A percentile compares a stretch with the other conserved stretches of the same genome.
These are phyloP conservation scores for Cardiocondyla obscurior DNA, from an alignment of 1,140 invertebrate species.

Conservation along the genomic window DNA sequence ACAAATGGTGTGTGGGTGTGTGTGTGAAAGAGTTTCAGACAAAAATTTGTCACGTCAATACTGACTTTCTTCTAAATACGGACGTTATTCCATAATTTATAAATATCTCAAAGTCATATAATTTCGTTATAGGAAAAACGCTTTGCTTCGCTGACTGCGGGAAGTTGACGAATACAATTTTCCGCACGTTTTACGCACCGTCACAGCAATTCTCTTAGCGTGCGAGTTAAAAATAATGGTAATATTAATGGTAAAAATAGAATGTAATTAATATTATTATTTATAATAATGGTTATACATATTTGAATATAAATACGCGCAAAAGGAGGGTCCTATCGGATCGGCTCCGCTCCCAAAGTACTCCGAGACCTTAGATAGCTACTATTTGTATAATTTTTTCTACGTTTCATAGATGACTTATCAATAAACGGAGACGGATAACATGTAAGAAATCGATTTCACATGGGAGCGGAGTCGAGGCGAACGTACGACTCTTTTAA, in stretches of 20 bases:
- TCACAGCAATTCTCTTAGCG: slow-evolving; percentile 59
- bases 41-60: background rate
- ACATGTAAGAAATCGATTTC: slow-evolving; percentile 36
- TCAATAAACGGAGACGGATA: slow-evolving; percentile 23
- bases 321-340: slow-evolving; percentile 64
- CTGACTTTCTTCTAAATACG: slow-evolving; percentile 2
- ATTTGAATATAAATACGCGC: slow-evolving; percentile 68
- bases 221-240: slow-evolving; percentile 64
- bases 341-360: slow-evolving; percentile 68
- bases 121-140: slow-evolving; percentile 1
- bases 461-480: slow-evolving; percentile 45
- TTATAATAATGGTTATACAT: slow-evolving; percentile 50
- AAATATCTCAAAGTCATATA: background rate
- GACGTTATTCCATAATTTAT: background rate
- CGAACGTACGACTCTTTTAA: slow-evolving; percentile 59
- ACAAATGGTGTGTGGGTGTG: background rate
- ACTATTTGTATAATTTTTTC: slow-evolving; percentile 77
- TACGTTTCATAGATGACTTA: slow-evolving; percentile 71
- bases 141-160: background rate
- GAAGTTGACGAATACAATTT: slow-evolving; percentile 11
- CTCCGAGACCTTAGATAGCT: slow-evolving; percentile 62
- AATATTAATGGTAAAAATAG: slow-evolving; percentile 63
- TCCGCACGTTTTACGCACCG: slow-evolving; percentile 29
- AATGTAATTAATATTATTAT: slow-evolving; percentile 69
- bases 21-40: background rate